Percentiles rank a stretch among this genome's conserved stretches.
Evolutionary conservation across 2,888 invertebrate genomes (phyloP).

Genomic region (Gisinianus flammeolus): DNA sequence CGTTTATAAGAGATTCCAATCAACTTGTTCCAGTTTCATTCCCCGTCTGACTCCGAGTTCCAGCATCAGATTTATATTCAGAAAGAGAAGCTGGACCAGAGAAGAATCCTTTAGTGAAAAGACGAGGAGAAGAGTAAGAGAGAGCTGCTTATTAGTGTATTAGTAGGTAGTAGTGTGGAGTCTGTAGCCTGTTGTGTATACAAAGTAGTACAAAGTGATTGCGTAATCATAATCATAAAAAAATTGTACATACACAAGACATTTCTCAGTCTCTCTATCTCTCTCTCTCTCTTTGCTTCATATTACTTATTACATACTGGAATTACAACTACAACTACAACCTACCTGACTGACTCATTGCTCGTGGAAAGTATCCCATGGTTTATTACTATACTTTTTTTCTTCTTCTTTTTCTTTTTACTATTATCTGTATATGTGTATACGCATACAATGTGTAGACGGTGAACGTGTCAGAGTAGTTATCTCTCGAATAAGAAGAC

Average conservation of each 20-base stretch:
- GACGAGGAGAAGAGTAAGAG: no score
- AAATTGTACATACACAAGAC: neutral
- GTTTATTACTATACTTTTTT: conserved; percentile 29
- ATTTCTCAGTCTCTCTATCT: neutral
- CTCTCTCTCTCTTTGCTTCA: neutral
- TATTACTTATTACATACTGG: neutral
- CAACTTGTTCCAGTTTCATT: no score
- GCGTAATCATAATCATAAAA: conserved; percentile 15
- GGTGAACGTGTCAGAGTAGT: no score
- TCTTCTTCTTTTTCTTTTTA: conserved; percentile 3
- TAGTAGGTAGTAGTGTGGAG: neutral
- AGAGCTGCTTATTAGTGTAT: no score
- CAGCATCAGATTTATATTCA: no score
- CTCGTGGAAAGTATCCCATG: conserved; percentile 27
- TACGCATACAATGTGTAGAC: no score
- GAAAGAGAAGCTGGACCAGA: no score
- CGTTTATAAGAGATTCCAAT: no score
- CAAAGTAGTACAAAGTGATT: conserved; percentile 6
- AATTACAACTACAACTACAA: conserved; percentile 19
- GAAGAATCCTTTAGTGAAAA: no score
- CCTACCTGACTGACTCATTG: conserved; percentile 4
- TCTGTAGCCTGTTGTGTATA: conserved; percentile 3
- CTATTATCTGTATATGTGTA: neutral
- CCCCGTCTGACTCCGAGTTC: no score
- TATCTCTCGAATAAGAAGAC: no score